Evolutionary conservation across 2,113 vertebrate genomes (phyloP).

Genomic region (Oreotrochilus melanogaster): DNA sequence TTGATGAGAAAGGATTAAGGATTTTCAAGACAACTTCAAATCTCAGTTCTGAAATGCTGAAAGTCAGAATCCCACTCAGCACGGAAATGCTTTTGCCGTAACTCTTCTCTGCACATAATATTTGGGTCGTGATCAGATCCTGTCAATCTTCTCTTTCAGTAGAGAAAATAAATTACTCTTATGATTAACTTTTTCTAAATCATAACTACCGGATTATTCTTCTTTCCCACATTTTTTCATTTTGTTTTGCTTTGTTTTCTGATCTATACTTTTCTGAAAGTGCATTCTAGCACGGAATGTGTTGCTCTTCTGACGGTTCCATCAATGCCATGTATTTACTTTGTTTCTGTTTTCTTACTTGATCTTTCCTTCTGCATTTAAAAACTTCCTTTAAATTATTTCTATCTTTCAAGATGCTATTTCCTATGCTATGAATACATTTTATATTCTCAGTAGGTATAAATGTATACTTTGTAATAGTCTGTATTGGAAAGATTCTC

Average conservation of each 20-base stretch:
- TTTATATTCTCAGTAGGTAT: neutral
- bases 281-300: rapidly evolving
- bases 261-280: neutral
- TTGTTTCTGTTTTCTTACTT: neutral
- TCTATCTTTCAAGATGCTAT: neutral
- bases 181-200: neutral
- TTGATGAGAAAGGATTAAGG: neutral
- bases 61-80: neutral
- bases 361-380: neutral
- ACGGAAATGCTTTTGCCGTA: neutral
- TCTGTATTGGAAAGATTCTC: neutral
- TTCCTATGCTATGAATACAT: neutral
- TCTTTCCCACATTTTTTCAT: neutral
- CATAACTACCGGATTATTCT: neutral
- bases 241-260: neutral
- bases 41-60: neutral
- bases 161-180: neutral
- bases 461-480: neutral
- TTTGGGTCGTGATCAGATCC: neutral
- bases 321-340: rapidly evolving
- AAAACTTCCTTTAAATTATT: neutral
- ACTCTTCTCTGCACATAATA: neutral
- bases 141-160: neutral
- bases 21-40: neutral
- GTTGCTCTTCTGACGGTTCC: neutral